Evolutionary conservation across 2,888 invertebrate species (phyloP), one percentile per base, ranked within the genome.

Genomic region (Cephonodes hylas): DNA sequence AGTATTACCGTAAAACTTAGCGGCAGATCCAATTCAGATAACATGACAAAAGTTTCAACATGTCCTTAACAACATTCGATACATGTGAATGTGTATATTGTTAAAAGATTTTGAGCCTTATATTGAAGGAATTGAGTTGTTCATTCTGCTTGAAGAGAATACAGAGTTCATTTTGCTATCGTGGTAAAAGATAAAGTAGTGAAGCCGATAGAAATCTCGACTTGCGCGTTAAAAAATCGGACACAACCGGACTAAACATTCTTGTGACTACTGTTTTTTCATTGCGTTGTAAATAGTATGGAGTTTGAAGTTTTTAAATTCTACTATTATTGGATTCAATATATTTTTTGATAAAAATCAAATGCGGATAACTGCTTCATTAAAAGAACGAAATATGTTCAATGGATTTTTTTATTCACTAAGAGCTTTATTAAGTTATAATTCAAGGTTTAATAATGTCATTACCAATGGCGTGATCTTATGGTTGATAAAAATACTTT

Each of bases 1-100:
- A 84, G 80, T 31, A 88, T 88, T 86, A 87, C 81, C 86, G 84
- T 89, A 88, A 88, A 88, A 81, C 82, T 81, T 79, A 82, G 81
- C 79, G 74, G 80, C 76, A 78, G 88, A 88, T 87, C 73, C 81
- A 77, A 85, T 83, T 71, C 78, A 73, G 88, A 89, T 88, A 84
- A 77, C 76, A 79, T 77, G 81, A 86, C 86, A 86, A 86, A 87
- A 83, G 83, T 81, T 82, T 83, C 77, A 83, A 86, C 86, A 83
- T 77, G 73, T 74, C 69, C 72, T 53, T 53, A 53, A 60, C 58
- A 59, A 25, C 23, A 44, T 42, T 44, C 44, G 25, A 31, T 53
- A 53, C 53, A 53, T 53, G 27, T 20, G 18, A 15, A 20, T 10
- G 27, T 10, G 5, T 27, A 27, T 13, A 23, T 42, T 23, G 38